Conservation (phyloP, 1,140 invertebrate genomes). For the Monochamus saltuarius region DNA sequence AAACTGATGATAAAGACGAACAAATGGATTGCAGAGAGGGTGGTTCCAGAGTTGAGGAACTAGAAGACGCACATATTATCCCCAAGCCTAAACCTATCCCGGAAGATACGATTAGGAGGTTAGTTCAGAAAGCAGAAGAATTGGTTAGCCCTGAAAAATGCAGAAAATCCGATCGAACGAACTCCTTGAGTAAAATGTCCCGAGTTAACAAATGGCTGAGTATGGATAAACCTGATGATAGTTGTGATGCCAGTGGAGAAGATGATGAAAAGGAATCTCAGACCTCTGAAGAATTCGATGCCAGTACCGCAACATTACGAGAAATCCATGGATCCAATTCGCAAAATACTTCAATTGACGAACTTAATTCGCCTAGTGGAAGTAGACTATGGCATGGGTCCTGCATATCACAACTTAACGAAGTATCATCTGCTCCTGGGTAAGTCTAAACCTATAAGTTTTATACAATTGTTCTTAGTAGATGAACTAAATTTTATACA, state of each 20-base stretch:
- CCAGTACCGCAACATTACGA: conserved; percentile 65
- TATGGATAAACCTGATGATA: conserved; percentile 50
- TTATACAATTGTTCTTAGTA: too few relatives aligned
- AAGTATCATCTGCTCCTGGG: conserved; percentile 25
- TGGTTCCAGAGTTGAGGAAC: conserved; percentile 44
- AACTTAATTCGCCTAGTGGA: conserved; percentile 49
- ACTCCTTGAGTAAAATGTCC: conserved; percentile 59
- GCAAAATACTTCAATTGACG: conserved; percentile 57
- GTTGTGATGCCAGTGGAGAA: conserved; percentile 87
- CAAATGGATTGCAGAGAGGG: conserved; percentile 42
- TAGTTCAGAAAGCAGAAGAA: conserved; percentile 72
- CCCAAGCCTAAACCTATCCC: conserved; percentile 33
- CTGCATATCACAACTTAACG: conserved; percentile 68
- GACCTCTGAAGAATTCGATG: conserved; percentile 71
- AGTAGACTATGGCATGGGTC: conserved; percentile 82
- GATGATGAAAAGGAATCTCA: conserved; percentile 78
- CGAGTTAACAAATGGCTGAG: conserved; percentile 66
- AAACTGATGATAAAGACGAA: conserved; percentile 50
- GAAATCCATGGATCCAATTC: conserved; percentile 53
- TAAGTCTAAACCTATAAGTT: conserved; percentile 10
- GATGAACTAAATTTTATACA: too few relatives aligned
- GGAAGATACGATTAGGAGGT: conserved; percentile 60
- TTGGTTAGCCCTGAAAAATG: conserved; percentile 61
- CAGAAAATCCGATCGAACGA: conserved; percentile 43
- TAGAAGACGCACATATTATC: conserved; percentile 40